Conservation (phyloP, 2,888 invertebrate species). For the Colostygia pectinataria region DNA sequence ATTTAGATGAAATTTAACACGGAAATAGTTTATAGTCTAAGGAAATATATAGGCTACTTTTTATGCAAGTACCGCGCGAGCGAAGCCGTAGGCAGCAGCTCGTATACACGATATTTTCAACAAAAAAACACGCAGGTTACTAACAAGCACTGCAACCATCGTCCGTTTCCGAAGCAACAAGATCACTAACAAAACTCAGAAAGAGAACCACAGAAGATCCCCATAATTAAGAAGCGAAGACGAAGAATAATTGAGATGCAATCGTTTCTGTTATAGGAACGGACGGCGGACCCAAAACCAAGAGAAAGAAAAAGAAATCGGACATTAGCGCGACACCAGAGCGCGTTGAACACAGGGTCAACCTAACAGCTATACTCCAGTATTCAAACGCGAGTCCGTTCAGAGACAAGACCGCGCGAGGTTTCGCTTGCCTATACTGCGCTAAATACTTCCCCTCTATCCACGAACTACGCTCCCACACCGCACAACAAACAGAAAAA, state of each 20-base stretch:
- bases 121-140: background rate
- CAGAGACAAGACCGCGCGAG: slow-evolving; percentile 70
- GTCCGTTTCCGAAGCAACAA: background rate
- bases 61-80: no score
- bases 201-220: slow-evolving; percentile 31
- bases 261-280: slow-evolving; percentile 79
- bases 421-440: slow-evolving; percentile 78
- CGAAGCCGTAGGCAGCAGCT: no score
- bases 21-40: no score
- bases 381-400: slow-evolving; percentile 77
- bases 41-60: no score
- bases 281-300: slow-evolving; percentile 65
- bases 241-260: slow-evolving; percentile 70
- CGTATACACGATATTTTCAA: no score
- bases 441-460: slow-evolving; percentile 63
- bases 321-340: slow-evolving; percentile 75
- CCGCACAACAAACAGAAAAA: slow-evolving; percentile 64
- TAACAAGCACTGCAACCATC: slow-evolving; percentile 5
- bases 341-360: slow-evolving; percentile 75
- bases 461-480: slow-evolving; percentile 63
- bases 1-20: no score
- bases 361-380: slow-evolving; percentile 73
- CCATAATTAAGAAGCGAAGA: slow-evolving; percentile 52
- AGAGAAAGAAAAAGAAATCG: slow-evolving; percentile 69
- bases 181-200: slow-evolving; percentile 14